A percentile compares a stretch with the other conserved stretches of the same genome.
Conservation (phyloP, 1,140 invertebrate genomes). For the Telenomus remus region DNA sequence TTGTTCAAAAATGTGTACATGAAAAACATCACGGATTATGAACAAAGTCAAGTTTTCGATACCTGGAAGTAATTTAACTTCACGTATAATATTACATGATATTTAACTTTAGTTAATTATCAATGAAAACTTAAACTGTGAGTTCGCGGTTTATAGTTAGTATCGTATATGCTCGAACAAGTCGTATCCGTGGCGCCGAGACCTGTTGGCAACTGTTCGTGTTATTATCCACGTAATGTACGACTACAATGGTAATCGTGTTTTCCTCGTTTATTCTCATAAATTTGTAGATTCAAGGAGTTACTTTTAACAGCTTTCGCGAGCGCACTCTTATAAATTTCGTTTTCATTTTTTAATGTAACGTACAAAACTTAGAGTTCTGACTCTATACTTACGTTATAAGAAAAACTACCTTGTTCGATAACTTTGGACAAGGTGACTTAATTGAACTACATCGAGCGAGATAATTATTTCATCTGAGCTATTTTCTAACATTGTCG, state of each 20-base stretch:
- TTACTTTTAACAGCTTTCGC: slow-evolving; percentile 25
- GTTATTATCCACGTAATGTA: slow-evolving; percentile 45
- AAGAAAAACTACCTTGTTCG: too few relatives aligned
- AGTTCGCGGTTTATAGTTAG: slow-evolving; percentile 17
- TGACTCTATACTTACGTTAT: neutral
- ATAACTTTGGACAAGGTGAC: too few relatives aligned
- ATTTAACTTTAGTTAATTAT: too few relatives aligned
- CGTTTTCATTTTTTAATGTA: neutral
- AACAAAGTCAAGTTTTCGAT: too few relatives aligned
- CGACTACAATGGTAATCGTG: slow-evolving; percentile 35
- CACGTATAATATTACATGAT: too few relatives aligned
- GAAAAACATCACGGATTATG: too few relatives aligned
- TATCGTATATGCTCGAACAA: neutral
- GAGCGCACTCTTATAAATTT: slow-evolving; percentile 7
- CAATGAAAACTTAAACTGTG: slow-evolving; percentile 7
- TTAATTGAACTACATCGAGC: too few relatives aligned
- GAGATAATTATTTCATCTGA: too few relatives aligned
- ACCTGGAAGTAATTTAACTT: too few relatives aligned
- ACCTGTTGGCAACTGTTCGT: slow-evolving; percentile 42
- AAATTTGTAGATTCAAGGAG: slow-evolving; percentile 37
- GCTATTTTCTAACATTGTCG: too few relatives aligned
- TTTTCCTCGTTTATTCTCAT: slow-evolving; percentile 37
- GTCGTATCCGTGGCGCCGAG: neutral
- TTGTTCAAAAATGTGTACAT: too few relatives aligned
- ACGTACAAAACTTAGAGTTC: neutral